Conservation (phyloP, 2,797 vertebrate species). For the Danio tinwini region DNA sequence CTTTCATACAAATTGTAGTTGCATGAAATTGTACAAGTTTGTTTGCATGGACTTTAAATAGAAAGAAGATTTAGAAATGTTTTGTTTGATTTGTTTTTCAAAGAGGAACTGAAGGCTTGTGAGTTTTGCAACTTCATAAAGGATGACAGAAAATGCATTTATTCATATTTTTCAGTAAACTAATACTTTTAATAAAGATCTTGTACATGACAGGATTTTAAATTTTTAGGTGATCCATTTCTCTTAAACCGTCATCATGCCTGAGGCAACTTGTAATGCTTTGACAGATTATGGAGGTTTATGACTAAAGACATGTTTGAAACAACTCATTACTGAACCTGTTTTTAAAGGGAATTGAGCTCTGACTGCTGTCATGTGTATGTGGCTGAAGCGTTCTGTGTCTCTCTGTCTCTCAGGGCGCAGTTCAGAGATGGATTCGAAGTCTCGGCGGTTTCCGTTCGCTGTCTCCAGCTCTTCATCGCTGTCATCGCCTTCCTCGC, state of each 20-base stretch:
- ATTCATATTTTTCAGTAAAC: too few relatives aligned
- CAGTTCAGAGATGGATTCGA: slow-evolving; percentile 89
- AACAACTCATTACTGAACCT: slow-evolving; percentile 9
- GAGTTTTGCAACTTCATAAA: neutral
- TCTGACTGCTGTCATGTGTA: neutral
- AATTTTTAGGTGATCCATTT: neutral
- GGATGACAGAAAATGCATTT: too few relatives aligned
- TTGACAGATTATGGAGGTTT: neutral
- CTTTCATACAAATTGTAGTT: too few relatives aligned
- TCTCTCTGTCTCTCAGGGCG: slow-evolving; percentile 52
- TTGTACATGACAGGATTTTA: neutral
- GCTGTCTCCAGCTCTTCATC: slow-evolving; percentile 81
- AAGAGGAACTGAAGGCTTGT: neutral
- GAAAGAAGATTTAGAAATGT: too few relatives aligned
- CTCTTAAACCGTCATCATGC: slow-evolving; percentile 11
- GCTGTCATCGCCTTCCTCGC: slow-evolving; percentile 69
- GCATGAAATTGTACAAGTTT: too few relatives aligned
- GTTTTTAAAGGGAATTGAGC: slow-evolving; percentile 9
- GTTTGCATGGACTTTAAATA: too few relatives aligned
- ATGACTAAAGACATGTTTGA: neutral
- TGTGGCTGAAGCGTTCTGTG: neutral
- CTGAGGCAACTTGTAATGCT: slow-evolving; percentile 11
- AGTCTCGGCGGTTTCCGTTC: slow-evolving; percentile 91
- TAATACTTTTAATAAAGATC: too few relatives aligned
- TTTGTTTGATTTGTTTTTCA: neutral